Conservation (phyloP, 1,140 invertebrate species). For the Cherax quadricarinatus region DNA sequence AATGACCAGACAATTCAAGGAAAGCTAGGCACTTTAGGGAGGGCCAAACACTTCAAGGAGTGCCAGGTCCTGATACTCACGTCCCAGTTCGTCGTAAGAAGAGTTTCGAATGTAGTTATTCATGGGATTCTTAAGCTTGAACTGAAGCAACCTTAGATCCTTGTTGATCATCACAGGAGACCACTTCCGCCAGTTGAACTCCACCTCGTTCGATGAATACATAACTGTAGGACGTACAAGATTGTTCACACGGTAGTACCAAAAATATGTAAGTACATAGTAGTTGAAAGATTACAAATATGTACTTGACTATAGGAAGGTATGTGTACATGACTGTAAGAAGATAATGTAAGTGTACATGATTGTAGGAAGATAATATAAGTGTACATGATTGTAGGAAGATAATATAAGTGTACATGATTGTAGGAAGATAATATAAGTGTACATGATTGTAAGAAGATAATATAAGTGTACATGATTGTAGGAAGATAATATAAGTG, state of each 20-base stretch:
- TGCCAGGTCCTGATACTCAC: conserved; percentile 10
- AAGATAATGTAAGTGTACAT: neutral
- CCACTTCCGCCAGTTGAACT: conserved; percentile 81
- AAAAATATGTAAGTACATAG: neutral
- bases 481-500: neutral
- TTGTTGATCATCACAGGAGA: conserved; percentile 86
- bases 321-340: neutral
- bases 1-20: no score
- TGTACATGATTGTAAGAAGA: neutral
- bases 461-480: no score
- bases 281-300: neutral
- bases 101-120: conserved; percentile 74
- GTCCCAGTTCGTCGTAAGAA: conserved; percentile 45
- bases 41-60: no score
- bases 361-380: no score
- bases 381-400: no score
- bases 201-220: conserved; percentile 76
- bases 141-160: conserved; percentile 86
- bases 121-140: conserved; percentile 84
- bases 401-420: no score
- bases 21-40: neutral
- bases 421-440: neutral
- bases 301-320: neutral
- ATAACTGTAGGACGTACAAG: conserved; percentile 81
- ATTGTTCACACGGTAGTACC: no score